Percentiles rank a stretch among this genome's conserved stretches.
These are phyloP conservation scores for Phoxinus phoxinus DNA, from an alignment of 2,113 vertebrate species.

Conservation along the genomic window DNA sequence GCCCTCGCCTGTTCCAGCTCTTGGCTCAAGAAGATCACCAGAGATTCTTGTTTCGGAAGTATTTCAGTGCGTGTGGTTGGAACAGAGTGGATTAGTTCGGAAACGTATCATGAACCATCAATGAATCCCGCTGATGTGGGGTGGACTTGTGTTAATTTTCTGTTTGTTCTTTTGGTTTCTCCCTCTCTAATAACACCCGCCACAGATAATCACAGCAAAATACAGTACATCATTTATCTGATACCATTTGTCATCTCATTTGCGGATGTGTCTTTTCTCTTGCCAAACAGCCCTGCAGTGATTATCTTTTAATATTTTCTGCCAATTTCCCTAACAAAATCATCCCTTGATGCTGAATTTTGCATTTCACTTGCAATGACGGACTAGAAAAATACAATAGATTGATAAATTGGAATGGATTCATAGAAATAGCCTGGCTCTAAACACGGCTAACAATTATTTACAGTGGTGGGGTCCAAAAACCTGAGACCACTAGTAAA, in stretches of 20 bases:
- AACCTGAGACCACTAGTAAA: neutral
- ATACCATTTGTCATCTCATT: slow-evolving; percentile 18
- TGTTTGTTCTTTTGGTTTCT: slow-evolving; percentile 7
- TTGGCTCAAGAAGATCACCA: slow-evolving; percentile 24
- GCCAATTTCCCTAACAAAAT: neutral
- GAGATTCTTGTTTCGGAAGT: slow-evolving; percentile 35
- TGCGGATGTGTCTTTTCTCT: slow-evolving; percentile 24
- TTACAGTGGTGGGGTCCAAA: neutral
- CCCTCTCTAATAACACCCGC: neutral
- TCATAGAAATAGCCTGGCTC: neutral
- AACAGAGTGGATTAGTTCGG: slow-evolving; percentile 5
- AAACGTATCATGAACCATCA: slow-evolving; percentile 17
- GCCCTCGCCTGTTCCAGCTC: neutral
- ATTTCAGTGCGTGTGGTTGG: neutral
- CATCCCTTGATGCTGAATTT: neutral
- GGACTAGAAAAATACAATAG: neutral
- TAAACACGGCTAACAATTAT: neutral
- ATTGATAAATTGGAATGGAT: neutral
- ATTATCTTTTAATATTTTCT: slow-evolving; percentile 20
- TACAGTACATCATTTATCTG: slow-evolving; percentile 10
- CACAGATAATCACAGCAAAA: neutral
- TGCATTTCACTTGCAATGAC: neutral
- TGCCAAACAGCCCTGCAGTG: slow-evolving; percentile 21
- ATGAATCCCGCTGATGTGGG: neutral
- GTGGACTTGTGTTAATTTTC: neutral